These are phyloP conservation scores for Zaprionus lineosus DNA, from an alignment of 2,888 invertebrate species.

Conservation along the genomic window DNA sequence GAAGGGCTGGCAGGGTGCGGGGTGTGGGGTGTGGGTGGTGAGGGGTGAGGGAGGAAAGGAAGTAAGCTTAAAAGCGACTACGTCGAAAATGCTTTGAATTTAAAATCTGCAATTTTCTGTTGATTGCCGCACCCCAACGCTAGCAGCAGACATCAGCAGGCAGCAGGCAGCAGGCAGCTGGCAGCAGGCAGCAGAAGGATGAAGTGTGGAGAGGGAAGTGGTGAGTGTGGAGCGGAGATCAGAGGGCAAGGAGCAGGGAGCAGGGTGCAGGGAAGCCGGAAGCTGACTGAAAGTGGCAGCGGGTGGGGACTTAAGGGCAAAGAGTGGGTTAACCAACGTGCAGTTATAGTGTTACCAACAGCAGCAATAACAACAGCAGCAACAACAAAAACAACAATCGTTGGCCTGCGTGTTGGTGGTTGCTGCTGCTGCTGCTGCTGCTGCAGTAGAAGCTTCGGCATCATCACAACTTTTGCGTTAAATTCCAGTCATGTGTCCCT, in stretches of 20 bases:
- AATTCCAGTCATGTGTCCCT: constrained; percentile 81
- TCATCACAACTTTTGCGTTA: constrained; percentile 75
- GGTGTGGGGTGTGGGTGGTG: neutral
- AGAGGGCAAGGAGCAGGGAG: no score
- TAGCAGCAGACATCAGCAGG: constrained; percentile 29
- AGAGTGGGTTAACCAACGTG: constrained; percentile 42
- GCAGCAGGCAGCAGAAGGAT: constrained; percentile 15
- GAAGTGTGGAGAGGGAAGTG: no score
- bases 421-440: constrained; percentile 27
- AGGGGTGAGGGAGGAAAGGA: constrained; percentile 17
- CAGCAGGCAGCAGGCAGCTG: constrained; percentile 15
- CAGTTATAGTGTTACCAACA: constrained; percentile 65
- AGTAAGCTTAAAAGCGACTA: constrained; percentile 62
- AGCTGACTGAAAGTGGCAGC: no score
- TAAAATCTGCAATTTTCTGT: constrained; percentile 79
- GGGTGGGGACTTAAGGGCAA: no score
- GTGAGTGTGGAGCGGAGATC: no score
- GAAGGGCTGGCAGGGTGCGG: neutral
- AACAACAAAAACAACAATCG: constrained; percentile 20
- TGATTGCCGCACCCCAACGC: constrained; percentile 68
- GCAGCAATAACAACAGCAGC: constrained; percentile 41
- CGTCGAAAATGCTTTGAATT: constrained; percentile 75
- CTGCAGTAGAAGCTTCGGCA: constrained; percentile 49
- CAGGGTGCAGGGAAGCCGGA: neutral
- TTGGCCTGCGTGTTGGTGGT: constrained; percentile 70